Conservation (phyloP, 53 echinoderm and acorn worm genomes). For the Echinarachnius parma region DNA sequence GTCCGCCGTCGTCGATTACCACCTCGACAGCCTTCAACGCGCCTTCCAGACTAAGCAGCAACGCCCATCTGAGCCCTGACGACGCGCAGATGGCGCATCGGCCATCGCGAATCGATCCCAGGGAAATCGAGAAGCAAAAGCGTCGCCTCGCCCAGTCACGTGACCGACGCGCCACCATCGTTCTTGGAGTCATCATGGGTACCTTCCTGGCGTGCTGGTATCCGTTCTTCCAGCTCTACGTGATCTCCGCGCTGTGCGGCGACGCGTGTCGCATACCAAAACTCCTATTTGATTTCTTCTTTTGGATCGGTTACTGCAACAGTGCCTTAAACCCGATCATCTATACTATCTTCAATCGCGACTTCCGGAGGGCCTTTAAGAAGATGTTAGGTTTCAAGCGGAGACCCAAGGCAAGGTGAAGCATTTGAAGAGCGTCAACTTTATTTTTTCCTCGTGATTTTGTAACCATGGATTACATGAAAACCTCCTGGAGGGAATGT, state of each 20-base stretch:
- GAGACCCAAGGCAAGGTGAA: slow-evolving; percentile 3
- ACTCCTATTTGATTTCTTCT: slow-evolving; percentile 82
- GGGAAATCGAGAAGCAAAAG: slow-evolving; percentile 65
- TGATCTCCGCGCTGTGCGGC: slow-evolving; percentile 73
- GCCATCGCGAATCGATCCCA: slow-evolving; percentile 55
- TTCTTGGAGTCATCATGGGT: slow-evolving; percentile 97
- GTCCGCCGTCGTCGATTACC: slow-evolving; percentile 32
- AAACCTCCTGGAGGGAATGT: no score
- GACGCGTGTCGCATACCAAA: slow-evolving; percentile 65
- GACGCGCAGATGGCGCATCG: slow-evolving; percentile 33
- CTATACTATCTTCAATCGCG: slow-evolving; percentile 95
- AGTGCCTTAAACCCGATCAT: slow-evolving; percentile 97
- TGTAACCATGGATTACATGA: no score
- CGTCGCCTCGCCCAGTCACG: slow-evolving; percentile 84
- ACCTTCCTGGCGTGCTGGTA: slow-evolving; percentile 94
- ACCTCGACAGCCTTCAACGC: slow-evolving; percentile 18
- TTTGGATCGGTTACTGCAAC: slow-evolving; percentile 99
- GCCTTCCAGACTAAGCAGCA: not conserved
- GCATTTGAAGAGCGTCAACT: no score
- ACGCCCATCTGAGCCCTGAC: slow-evolving; percentile 16
- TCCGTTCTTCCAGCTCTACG: slow-evolving; percentile 89
- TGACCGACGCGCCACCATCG: slow-evolving; percentile 88
- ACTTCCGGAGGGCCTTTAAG: slow-evolving; percentile 87
- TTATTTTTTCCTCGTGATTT: no score
- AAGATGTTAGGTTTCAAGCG: slow-evolving; percentile 57